Conservation (phyloP, 2,797 vertebrate species). For the Xiphorhynchus erythropygius region DNA sequence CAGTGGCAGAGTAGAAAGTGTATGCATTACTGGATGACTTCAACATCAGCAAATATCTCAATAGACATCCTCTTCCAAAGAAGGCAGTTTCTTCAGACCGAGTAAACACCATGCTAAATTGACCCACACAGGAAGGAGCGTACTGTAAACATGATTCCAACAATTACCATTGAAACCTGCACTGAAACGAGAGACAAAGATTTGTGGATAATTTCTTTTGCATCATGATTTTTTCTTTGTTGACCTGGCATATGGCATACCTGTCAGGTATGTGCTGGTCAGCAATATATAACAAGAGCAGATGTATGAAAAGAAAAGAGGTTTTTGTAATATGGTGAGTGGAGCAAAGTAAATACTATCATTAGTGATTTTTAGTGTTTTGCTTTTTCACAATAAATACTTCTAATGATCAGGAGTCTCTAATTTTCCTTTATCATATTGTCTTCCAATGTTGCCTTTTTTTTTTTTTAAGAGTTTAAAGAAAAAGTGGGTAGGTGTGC, state of each 20-base stretch:
- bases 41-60: background rate
- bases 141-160: background rate
- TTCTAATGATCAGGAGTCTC: background rate
- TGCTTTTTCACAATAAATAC: background rate
- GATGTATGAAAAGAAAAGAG: background rate
- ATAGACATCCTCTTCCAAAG: background rate
- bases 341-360: background rate
- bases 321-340: background rate
- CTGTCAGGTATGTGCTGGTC: background rate
- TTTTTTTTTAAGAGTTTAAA: background rate
- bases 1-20: background rate
- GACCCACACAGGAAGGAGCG: background rate
- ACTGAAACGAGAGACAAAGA: background rate
- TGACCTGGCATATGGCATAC: background rate
- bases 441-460: background rate
- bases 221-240: background rate
- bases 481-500: background rate
- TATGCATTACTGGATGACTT: background rate
- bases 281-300: background rate
- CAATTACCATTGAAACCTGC: background rate
- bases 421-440: background rate
- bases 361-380: background rate
- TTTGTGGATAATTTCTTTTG: background rate
- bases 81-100: background rate
- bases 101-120: background rate